Evolutionary conservation across 2,888 invertebrate species (phyloP), one percentile per base, ranked within the genome.

Genomic region (Napeogenes sylphis): DNA sequence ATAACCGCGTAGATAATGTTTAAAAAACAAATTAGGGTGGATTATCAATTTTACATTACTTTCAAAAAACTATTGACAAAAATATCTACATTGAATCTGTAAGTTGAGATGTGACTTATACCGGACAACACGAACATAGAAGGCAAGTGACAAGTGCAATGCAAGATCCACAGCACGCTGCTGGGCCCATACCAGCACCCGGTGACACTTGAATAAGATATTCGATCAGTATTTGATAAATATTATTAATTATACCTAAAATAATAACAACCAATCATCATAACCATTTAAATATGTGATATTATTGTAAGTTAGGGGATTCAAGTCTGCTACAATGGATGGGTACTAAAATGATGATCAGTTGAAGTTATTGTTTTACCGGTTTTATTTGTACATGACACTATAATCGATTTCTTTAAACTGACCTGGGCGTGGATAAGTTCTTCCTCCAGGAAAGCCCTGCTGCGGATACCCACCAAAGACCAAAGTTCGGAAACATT

Each of bases 101-200:
- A 35, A 35, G 6, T 35, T 35, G 35, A 5, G 35, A 35, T 35
- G 35, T 35, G 35, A 35, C 42, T 0, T 8, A 10, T 57, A 71
- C 69, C 68, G 67, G 61, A 47, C 79, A 79, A 66, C 80, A 80
- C 0, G 79, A 79, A 55, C 79, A 79, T 4, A 76, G 57, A 0
- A 80, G 42, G 42, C 76, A 77, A 0, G 75, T 73, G 4, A 80
- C 63, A 56, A 79, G 80, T 0, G 77, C 80, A 56, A 71, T 21
- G 55, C 71, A 70, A 0, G 74, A 59, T 0, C 65, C 71, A 21
- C 69, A 70, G 55, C 67, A 69, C 12, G 70, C 69, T 55, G 67
- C 62, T 21, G 65, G 53, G 3, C 64, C 65, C 4, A 70, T 4
- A 5, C 64, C 63, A 13, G 63, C 45, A 0, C 51, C 33, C 2